Evolutionary conservation across 2,797 vertebrate genomes (phyloP), one percentile per base, ranked within the genome.

Genomic region (Semotilus atromaculatus): DNA sequence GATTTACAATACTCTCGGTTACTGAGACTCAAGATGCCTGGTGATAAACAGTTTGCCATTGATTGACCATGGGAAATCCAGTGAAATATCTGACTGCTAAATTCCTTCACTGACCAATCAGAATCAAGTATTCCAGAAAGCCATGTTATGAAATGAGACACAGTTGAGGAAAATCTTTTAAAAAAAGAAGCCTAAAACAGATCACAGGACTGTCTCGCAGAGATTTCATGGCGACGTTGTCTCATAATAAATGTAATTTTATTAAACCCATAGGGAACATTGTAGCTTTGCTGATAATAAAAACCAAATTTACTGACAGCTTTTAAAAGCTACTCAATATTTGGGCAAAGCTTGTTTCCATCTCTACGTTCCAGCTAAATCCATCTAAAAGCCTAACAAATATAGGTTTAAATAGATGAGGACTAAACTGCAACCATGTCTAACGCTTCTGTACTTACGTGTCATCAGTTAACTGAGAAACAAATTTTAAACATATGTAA

Each of bases 221-320:
- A 77, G 23, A 68, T 83, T 77, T 38, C 48, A 77, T 34, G 51
- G 81, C 11, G 19, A 74, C 72, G 14, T 67, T 67, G 55, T 34
- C 66, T 83, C 4, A 26, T 86, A 86, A 26, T 86, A 86, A 86
- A 84, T 71, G 53, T 62, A 21, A 76, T 64, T 81, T 77, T 85
- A 51, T 55, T 68, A 70, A 78, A 76, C 40, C 62, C 78, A 45
- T 40, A 36, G 34, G 18, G 60, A 68, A 55, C 34, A 67, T 36
- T 48, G 71, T 29, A 81, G 38, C 55, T 87, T 84, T 66, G 43
- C 60, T 74, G 31, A 80, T 60, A 55, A 80, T 81, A 66, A 66
- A 82, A 73, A 29, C 7, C 43, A 18, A 40, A 64, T 66, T 60
- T 34, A 66, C 45, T 21, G 81, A 80, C 31, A 18, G 26, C 31